phyloP scores from a whole-genome alignment of 2,888 invertebrate genomes.

The Conistra vaccinii region DNA sequence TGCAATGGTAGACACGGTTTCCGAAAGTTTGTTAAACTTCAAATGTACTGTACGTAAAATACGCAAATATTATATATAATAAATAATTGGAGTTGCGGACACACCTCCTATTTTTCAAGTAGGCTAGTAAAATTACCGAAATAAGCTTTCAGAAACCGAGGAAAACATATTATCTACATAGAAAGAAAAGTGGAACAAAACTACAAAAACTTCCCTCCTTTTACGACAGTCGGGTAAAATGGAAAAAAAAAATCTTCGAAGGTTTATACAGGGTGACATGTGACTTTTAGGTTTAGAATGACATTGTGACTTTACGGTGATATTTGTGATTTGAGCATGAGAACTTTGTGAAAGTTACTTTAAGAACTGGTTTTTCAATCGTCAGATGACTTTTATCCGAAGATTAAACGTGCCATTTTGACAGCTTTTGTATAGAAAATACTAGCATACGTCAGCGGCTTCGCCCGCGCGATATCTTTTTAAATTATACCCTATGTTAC shows the following conservation, averaged over 20 bases:
- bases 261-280: neutral
- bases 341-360: neutral
- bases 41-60: neutral
- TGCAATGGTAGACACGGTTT: constrained; percentile 2
- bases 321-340: constrained; percentile 9
- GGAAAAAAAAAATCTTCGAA: neutral
- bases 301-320: neutral
- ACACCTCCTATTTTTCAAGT: neutral
- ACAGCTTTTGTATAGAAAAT: neutral
- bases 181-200: neutral
- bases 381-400: neutral
- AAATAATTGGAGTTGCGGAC: too few relatives aligned
- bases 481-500: too few relatives aligned
- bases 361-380: neutral
- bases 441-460: too few relatives aligned
- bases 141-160: constrained; percentile 4
- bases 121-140: neutral
- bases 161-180: neutral
- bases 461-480: too few relatives aligned
- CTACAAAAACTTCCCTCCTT: too few relatives aligned
- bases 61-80: neutral
- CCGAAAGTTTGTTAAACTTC: neutral
- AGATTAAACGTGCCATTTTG: neutral
- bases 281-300: neutral
- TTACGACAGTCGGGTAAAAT: neutral